Percentiles rank a stretch among this genome's conserved stretches.
phyloP scores from a whole-genome alignment of 2,797 vertebrate species.

The Caiman crocodilus region DNA sequence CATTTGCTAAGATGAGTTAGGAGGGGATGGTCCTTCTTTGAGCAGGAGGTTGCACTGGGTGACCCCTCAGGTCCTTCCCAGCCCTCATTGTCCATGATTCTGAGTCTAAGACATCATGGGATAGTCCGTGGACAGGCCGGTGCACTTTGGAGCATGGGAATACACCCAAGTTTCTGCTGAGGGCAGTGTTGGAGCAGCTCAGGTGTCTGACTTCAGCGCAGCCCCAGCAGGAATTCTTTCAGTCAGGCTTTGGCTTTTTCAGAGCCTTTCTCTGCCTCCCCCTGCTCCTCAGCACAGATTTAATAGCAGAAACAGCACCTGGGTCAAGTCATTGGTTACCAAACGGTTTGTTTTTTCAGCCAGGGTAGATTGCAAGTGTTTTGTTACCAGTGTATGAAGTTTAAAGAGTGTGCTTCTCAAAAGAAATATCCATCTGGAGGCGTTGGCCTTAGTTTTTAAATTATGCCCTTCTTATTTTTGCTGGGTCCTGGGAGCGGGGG shows the following conservation, averaged over 20 bases:
- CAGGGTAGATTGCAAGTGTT: neutral
- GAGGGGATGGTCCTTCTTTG: too few species aligned
- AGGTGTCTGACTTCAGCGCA: neutral
- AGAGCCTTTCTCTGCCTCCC: neutral
- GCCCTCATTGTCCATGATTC: neutral
- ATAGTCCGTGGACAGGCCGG: neutral
- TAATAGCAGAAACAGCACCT: neutral
- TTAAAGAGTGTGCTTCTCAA: too few species aligned
- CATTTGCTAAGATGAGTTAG: too few species aligned
- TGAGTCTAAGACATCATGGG: neutral
- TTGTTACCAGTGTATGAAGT: neutral
- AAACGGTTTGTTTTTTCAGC: neutral
- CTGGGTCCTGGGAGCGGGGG: too few species aligned
- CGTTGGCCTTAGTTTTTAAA: too few species aligned
- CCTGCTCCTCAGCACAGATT: neutral
- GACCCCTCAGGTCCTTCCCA: neutral
- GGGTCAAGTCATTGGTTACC: neutral
- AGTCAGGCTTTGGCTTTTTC: neutral
- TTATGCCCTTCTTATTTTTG: too few species aligned
- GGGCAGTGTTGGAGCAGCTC: neutral
- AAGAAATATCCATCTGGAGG: too few species aligned
- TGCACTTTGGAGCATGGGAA: neutral
- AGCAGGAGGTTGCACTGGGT: too few species aligned
- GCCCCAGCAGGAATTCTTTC: neutral
- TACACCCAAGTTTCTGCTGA: neutral